Conservation (phyloP, 2,797 vertebrate genomes). For the Macropus fuliginosus region DNA sequence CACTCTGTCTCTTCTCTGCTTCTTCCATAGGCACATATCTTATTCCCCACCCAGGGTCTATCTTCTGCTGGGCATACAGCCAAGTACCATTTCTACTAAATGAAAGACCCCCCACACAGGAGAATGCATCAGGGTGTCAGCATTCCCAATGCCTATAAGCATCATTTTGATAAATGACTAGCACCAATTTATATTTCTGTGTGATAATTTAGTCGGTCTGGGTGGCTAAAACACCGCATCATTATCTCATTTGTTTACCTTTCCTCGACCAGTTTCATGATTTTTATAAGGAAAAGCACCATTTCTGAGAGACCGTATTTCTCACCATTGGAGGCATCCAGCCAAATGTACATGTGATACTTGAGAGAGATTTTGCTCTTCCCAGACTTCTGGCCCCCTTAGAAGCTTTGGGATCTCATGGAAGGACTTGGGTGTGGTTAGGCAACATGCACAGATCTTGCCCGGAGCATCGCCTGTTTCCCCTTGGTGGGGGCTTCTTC, state of each 20-base stretch:
- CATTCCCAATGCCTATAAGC: not conserved
- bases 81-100: not conserved
- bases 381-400: slow-evolving; percentile 28
- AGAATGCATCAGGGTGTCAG: not conserved
- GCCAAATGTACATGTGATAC: not conserved
- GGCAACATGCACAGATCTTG: slow-evolving; percentile 43
- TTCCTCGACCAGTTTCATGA: slow-evolving; percentile 18
- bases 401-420: not conserved
- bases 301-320: slow-evolving; percentile 50
- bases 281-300: slow-evolving; percentile 43
- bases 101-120: not conserved
- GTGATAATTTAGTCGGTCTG: not conserved
- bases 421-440: slow-evolving; percentile 41
- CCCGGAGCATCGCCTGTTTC: slow-evolving; percentile 39
- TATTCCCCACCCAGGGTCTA: not conserved
- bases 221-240: not conserved
- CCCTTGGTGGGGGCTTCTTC: slow-evolving; percentile 10
- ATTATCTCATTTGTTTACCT: not conserved
- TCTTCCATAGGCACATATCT: not conserved
- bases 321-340: not conserved
- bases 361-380: slow-evolving; percentile 32
- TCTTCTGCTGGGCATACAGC: not conserved
- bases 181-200: not conserved
- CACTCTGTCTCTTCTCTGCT: not conserved
- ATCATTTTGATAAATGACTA: not conserved